phyloP scores from a whole-genome alignment of 1,140 invertebrate genomes.

The Phocides pigmalion region DNA sequence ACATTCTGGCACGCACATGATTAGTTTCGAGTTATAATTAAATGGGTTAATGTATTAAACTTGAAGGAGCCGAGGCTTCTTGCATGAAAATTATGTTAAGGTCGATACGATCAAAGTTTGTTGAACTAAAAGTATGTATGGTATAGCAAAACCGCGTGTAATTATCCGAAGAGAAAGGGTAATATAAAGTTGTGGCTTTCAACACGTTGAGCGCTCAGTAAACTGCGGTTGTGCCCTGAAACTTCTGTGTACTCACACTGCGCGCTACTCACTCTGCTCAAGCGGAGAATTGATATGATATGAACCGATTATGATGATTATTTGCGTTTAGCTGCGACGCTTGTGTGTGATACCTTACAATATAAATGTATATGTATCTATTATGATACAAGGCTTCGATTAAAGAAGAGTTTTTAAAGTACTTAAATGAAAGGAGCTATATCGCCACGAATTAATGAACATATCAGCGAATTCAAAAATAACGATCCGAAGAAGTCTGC shows the following conservation, averaged over 20 bases:
- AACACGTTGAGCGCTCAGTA: conserved; percentile 59
- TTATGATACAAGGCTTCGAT: no score
- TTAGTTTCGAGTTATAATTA: conserved; percentile 34
- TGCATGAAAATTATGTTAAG: conserved; percentile 26
- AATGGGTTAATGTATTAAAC: conserved; percentile 33
- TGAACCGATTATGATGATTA: background rate
- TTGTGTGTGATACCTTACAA: no score
- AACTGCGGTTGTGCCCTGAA: conserved; percentile 56
- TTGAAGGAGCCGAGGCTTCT: conserved; percentile 15
- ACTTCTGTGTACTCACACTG: conserved; percentile 47
- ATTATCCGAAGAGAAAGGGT: conserved; percentile 60
- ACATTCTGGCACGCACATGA: conserved; percentile 34
- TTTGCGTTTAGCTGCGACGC: no score
- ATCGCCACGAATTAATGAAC: no score
- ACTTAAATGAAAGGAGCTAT: no score
- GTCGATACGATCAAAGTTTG: conserved; percentile 10
- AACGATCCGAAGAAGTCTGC: no score
- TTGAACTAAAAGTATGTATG: conserved; percentile 4
- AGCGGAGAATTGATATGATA: background rate
- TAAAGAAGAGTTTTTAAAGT: no score
- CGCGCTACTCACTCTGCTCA: background rate
- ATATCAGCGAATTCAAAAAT: no score
- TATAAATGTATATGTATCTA: no score
- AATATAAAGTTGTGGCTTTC: conserved; percentile 63
- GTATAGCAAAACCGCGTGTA: conserved; percentile 35